Conservation (phyloP, 2,113 vertebrate genomes). For the Sula dactylatra region DNA sequence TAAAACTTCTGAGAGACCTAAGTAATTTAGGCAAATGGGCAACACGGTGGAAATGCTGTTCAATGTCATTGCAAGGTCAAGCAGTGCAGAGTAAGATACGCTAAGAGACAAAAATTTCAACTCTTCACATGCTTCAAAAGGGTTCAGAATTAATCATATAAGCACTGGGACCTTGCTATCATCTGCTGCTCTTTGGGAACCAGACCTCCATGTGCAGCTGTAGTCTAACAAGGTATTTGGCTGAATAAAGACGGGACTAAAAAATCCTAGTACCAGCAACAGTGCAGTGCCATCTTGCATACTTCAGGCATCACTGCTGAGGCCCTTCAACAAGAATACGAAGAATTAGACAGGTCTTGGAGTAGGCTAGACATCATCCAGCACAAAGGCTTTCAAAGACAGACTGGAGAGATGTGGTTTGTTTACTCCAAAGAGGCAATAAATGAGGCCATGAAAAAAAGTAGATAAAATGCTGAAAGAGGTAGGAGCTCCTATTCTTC, state of each 20-base stretch:
- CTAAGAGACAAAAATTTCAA: neutral
- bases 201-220: neutral
- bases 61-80: constrained; percentile 11
- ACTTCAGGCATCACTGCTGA: neutral
- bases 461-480: neutral
- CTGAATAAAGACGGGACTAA: neutral
- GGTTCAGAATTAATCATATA: neutral
- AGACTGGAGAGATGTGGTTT: neutral
- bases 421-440: neutral
- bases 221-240: neutral
- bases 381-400: neutral
- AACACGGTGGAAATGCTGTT: neutral
- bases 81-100: neutral
- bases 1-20: neutral
- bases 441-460: neutral
- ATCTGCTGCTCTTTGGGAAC: neutral
- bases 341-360: neutral
- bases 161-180: neutral
- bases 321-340: neutral
- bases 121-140: neutral
- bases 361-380: neutral
- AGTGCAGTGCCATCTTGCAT: neutral
- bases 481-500: neutral
- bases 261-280: neutral
- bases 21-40: neutral